These are phyloP conservation scores for Neoitamus cyanurus DNA, from an alignment of 2,888 invertebrate species.

Conservation along the genomic window DNA sequence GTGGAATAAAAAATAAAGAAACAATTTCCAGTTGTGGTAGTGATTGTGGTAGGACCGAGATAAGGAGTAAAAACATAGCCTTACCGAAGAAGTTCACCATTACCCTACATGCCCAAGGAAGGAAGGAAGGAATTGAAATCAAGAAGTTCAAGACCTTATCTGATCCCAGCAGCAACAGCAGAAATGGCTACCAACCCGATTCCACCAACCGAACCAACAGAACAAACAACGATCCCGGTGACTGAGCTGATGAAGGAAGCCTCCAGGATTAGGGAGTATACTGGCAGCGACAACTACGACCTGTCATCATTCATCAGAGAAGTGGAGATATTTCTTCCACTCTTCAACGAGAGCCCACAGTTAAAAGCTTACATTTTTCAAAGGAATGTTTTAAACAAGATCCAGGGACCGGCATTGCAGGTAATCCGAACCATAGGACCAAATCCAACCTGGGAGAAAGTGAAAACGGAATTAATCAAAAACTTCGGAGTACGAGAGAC, in stretches of 20 bases:
- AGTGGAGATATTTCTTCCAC: conserved; percentile 7
- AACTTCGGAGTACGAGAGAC: conserved; percentile 48
- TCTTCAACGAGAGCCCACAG: neutral
- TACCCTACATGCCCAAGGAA: conserved; percentile 18
- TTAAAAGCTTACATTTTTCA: neutral
- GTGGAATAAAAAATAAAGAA: neutral
- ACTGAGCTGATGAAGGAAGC: conserved; percentile 22
- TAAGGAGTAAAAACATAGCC: conserved; percentile 5
- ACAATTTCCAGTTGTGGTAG: neutral
- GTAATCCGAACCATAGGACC: conserved; percentile 49
- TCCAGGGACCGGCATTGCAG: conserved; percentile 44
- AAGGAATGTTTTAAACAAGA: conserved; percentile 29
- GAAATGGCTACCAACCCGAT: neutral
- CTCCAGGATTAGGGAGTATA: conserved; percentile 7
- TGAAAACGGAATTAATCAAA: conserved; percentile 48
- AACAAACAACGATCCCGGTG: neutral
- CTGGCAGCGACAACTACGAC: neutral
- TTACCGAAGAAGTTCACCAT: neutral
- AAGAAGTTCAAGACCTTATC: neutral
- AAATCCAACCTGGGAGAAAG: conserved; percentile 47
- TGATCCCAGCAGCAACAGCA: neutral
- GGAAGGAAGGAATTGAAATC: neutral
- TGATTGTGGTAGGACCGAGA: neutral
- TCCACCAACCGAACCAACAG: neutral
- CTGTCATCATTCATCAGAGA: conserved; percentile 24